Conservation (phyloP, 2,113 vertebrate genomes). For the Danionella cerebrum region DNA sequence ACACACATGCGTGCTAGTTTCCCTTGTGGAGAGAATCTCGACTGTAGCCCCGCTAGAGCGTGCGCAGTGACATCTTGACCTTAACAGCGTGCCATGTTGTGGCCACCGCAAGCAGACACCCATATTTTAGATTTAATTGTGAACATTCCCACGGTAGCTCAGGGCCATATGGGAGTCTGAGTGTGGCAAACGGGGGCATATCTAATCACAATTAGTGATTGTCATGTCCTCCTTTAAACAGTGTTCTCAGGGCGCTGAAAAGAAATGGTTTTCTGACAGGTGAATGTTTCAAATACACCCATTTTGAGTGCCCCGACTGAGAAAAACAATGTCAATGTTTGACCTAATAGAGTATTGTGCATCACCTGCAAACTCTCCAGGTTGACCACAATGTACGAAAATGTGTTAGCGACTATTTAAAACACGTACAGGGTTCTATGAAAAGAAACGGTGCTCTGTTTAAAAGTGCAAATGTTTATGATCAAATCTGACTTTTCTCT, state of each 20-base stretch:
- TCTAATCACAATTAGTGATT: slow-evolving; percentile 71
- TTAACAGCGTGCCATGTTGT: slow-evolving; percentile 65
- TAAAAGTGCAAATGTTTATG: background rate
- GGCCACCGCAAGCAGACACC: slow-evolving; percentile 53
- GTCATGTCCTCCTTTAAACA: slow-evolving; percentile 57
- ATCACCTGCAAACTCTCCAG: background rate
- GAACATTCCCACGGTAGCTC: slow-evolving; percentile 67
- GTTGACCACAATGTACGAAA: too few relatives aligned
- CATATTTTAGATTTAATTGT: slow-evolving; percentile 70
- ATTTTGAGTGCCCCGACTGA: slow-evolving; percentile 2
- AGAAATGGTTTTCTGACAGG: slow-evolving; percentile 50
- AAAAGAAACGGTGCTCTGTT: too few relatives aligned
- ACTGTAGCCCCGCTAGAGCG: slow-evolving; percentile 3
- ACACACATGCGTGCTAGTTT: background rate
- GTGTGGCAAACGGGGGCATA: slow-evolving; percentile 60
- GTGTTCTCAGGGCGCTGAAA: slow-evolving; percentile 43
- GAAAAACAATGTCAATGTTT: background rate
- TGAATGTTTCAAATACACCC: slow-evolving; percentile 29
- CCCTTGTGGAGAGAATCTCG: background rate
- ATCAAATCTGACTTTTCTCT: background rate
- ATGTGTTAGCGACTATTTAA: too few relatives aligned
- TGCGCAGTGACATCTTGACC: slow-evolving; percentile 62
- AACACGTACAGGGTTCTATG: too few relatives aligned
- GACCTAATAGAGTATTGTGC: background rate
- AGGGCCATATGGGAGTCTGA: slow-evolving; percentile 64